A percentile compares a stretch with the other conserved stretches of the same genome.
Evolutionary conservation across 1,140 invertebrate genomes (phyloP).

Genomic region (Meteorus sp.): DNA sequence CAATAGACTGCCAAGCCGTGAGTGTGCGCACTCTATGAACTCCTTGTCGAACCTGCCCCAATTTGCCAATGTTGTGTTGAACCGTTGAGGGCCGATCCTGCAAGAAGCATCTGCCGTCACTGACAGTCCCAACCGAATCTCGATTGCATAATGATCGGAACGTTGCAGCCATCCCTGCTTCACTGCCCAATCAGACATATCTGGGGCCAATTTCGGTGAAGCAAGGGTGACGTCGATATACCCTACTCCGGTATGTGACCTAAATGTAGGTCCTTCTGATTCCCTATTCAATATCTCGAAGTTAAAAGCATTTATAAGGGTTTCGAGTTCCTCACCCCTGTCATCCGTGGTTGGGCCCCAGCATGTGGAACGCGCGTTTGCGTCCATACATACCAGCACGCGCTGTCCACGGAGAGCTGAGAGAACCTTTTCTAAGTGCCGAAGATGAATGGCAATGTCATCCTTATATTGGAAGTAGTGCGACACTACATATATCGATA

Average conservation of each 20-base stretch:
- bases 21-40: neutral
- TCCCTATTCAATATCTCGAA: neutral
- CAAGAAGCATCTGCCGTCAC: neutral
- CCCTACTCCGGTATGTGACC: neutral
- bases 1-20: neutral
- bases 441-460: too few species aligned
- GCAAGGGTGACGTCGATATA: too few species aligned
- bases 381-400: constrained; percentile 15
- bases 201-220: too few species aligned
- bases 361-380: neutral
- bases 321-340: constrained; percentile 24
- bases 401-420: neutral
- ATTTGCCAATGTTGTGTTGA: constrained; percentile 23
- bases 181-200: neutral
- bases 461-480: constrained; percentile 16
- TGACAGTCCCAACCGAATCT: neutral
- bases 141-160: neutral
- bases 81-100: neutral
- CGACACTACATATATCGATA: constrained; percentile 12
- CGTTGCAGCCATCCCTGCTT: neutral
- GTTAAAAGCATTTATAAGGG: constrained; percentile 13
- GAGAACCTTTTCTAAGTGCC: neutral
- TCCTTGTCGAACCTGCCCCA: constrained; percentile 21
- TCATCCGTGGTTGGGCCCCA: constrained; percentile 13
- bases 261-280: neutral